Conservation (phyloP, 1,140 invertebrate genomes). For the Chelonus insularis region DNA sequence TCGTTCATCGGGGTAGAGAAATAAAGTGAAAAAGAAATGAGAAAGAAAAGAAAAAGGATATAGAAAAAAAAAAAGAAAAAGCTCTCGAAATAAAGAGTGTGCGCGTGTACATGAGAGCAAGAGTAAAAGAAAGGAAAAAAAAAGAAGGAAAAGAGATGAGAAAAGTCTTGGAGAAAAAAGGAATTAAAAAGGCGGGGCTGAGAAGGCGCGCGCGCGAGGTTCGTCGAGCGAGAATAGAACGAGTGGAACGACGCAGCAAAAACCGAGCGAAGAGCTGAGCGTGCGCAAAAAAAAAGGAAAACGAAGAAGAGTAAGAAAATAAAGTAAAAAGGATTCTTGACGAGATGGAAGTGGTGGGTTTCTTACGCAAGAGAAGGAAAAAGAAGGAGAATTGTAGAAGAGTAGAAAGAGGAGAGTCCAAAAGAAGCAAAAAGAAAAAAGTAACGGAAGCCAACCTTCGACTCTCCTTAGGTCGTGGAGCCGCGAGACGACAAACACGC, state of each 20-base stretch:
- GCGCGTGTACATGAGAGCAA: conserved; percentile 2
- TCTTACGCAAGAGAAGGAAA: not conserved
- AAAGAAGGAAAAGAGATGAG: not conserved
- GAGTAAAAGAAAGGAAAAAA: not conserved
- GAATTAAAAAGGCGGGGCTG: conserved; percentile 18
- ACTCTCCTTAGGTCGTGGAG: conserved; percentile 3
- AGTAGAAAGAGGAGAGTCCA: not conserved
- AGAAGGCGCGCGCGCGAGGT: not conserved
- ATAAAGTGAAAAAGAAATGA: not conserved
- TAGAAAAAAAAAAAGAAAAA: not conserved
- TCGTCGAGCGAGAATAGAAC: conserved; percentile 2
- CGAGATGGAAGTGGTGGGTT: conserved; percentile 10
- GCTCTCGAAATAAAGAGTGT: conserved; percentile 3
- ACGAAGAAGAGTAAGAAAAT: conserved; percentile 1
- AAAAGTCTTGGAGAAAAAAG: conserved; percentile 11
- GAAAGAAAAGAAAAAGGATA: no score
- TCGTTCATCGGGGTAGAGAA: not conserved
- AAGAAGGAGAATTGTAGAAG: not conserved
- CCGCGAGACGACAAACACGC: conserved; percentile 8
- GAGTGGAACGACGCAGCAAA: conserved; percentile 17
- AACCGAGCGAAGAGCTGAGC: conserved; percentile 17
- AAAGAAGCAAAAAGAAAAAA: conserved; percentile 3
- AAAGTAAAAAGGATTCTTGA: conserved; percentile 10
- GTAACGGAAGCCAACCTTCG: conserved; percentile 10
- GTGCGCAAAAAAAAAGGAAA: conserved; percentile 14